Conservation (phyloP, 2,888 invertebrate genomes). For the Nomada goodeniana region DNA sequence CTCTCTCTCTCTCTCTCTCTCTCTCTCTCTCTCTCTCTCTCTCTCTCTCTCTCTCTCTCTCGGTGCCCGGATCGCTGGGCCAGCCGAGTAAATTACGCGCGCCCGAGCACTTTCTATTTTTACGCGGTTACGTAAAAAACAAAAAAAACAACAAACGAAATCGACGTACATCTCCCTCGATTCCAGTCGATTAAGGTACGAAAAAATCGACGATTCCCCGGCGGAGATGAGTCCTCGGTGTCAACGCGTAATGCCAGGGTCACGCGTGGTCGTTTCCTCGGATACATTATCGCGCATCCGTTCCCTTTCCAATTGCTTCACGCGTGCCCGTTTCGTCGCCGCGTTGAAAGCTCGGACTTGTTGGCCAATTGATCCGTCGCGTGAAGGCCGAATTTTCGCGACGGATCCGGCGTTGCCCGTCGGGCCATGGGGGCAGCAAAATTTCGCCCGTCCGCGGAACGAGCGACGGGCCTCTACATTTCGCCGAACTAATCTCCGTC, state of each 20-base stretch:
- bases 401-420: neutral
- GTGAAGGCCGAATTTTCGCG: neutral
- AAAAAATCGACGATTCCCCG: neutral
- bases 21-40: no score
- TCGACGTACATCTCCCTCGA: neutral
- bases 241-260: constrained; percentile 62
- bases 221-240: constrained; percentile 22
- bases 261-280: constrained; percentile 66
- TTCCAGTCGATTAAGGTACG: neutral
- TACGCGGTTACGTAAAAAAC: neutral
- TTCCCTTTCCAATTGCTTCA: neutral
- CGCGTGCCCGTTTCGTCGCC: neutral
- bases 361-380: no score
- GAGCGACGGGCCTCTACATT: neutral
- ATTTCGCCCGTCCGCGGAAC: no score
- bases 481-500: constrained; percentile 18
- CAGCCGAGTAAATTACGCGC: constrained; percentile 35
- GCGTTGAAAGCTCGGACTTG: neutral
- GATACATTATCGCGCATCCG: constrained; percentile 58
- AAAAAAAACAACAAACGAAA: neutral
- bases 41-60: neutral
- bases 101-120: constrained; percentile 24
- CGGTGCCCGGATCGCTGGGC: no score
- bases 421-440: no score
- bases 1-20: no score